Evolutionary conservation across 2,888 invertebrate species (phyloP), one percentile per base, ranked within the genome.

Genomic region (Glaucopsyche alexis): DNA sequence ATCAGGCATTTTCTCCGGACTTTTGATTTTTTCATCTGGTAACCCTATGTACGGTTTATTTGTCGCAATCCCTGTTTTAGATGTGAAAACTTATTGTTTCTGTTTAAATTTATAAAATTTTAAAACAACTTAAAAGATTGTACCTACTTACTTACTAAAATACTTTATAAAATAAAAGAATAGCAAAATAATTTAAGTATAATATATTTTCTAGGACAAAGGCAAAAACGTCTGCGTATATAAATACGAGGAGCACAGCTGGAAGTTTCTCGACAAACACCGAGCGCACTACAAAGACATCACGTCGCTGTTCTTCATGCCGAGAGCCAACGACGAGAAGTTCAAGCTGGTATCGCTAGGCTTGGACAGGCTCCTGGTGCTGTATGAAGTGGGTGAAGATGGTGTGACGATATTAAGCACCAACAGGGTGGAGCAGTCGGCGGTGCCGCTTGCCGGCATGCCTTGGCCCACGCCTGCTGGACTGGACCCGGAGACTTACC

Each of bases 401-500:
- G 84, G 82, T 71, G 80, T 94, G 65, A 86, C 87, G 76, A 80
- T 93, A 16, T 73, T 81, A n/a, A 92, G 93, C 64, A 82, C 94
- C 73, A 94, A 95, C 75, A 85, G 94, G 71, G 91, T 96, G 60
- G 96, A 96, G 74, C 95, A 95, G 83, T 89, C 91, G 38, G 95
- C 95, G 0, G 80, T 94, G 6, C 96, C 96, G 0, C 82, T 94
- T 38, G 86, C 90, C 60, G 93, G 81, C 0, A 86, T 90, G 3
- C 80, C 81, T 55, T 93, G 91, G 91, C 89, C 89, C 0, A 78
- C 82, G 3, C 84, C 87, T 0, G 76, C 77, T 4, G 75, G 80
- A 6, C 42, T 89, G 7, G 78, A 88, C 49, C 78, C 84, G 6
- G 82, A 83, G 64, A 71, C 75, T 16, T 81, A 75, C 66, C 84